These are phyloP conservation scores for Hypanus sabinus DNA, from an alignment of 2,113 vertebrate genomes.

Conservation along the genomic window DNA sequence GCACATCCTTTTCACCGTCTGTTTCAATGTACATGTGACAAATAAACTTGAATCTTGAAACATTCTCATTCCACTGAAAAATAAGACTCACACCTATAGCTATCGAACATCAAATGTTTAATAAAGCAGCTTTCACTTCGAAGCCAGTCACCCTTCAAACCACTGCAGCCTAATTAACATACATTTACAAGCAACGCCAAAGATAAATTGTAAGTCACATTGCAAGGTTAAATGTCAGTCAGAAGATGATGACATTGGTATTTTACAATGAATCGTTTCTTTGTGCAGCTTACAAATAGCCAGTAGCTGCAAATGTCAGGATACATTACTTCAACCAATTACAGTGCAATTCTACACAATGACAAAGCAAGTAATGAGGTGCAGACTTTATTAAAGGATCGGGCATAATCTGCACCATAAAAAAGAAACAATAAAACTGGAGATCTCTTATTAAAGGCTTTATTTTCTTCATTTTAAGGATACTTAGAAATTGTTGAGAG, in stretches of 20 bases:
- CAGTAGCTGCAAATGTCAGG: background rate
- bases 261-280: slow-evolving; percentile 14
- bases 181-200: background rate
- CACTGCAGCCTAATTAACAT: background rate
- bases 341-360: slow-evolving; percentile 15
- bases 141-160: background rate
- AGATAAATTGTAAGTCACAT: slow-evolving; percentile 1
- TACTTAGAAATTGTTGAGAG: background rate
- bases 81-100: background rate
- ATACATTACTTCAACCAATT: slow-evolving; percentile 20
- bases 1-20: too few relatives aligned
- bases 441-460: background rate
- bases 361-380: background rate
- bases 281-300: slow-evolving; percentile 18
- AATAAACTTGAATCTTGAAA: too few relatives aligned
- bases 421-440: background rate
- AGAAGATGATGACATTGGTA: background rate
- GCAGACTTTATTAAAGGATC: background rate
- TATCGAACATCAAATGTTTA: background rate
- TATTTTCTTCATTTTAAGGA: background rate
- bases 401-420: background rate
- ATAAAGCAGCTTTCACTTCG: slow-evolving; percentile 21
- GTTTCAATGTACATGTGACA: too few relatives aligned
- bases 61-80: background rate
- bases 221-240: slow-evolving; percentile 13